Percentiles rank a stretch among this genome's conserved stretches.
Conservation (phyloP, 2,113 vertebrate genomes). For the Seriola quinqueradiata region DNA sequence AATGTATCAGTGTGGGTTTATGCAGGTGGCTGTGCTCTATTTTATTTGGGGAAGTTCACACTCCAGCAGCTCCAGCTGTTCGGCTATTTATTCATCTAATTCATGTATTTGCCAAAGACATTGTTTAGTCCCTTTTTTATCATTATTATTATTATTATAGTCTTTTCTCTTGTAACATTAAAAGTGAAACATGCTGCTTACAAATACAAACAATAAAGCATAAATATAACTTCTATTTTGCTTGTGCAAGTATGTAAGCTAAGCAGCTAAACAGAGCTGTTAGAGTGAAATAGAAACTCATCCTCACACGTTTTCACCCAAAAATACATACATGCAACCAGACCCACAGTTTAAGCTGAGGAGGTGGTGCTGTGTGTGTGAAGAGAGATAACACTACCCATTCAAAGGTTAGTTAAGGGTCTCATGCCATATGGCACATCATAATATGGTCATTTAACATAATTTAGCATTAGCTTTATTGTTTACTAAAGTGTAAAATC, state of each 20-base stretch:
- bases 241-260: neutral
- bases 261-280: neutral
- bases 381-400: no score
- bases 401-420: constrained; percentile 18
- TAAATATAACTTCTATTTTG: neutral
- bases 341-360: neutral
- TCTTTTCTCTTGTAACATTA: neutral
- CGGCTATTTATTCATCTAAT: no score
- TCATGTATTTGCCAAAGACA: neutral
- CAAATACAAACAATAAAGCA: neutral
- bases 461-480: constrained; percentile 9
- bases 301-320: neutral
- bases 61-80: neutral
- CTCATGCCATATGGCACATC: constrained; percentile 24
- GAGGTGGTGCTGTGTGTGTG: neutral
- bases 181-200: neutral
- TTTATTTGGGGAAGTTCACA: neutral
- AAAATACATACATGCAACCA: neutral
- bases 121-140: neutral
- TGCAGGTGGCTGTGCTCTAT: neutral
- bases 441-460: constrained; percentile 10
- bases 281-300: neutral
- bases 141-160: neutral
- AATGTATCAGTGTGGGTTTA: neutral
- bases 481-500: constrained; percentile 24